Conservation (phyloP, 2,888 invertebrate species). For the Harpagoxenus sublaevis region DNA sequence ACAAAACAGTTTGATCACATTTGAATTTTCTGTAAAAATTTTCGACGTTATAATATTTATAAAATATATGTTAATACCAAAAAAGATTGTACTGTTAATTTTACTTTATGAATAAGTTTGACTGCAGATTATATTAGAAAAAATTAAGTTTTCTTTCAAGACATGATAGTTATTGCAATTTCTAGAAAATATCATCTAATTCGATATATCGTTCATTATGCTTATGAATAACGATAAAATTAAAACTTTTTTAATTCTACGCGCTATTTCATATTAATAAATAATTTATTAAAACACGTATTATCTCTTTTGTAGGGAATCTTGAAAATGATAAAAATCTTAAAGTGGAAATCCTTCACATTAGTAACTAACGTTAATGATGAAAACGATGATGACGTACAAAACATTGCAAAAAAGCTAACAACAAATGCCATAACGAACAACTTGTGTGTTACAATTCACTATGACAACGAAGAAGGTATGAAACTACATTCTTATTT, state of each 20-base stretch:
- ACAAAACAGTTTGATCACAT: not conserved
- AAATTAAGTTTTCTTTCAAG: not conserved
- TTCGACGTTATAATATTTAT: too few species aligned
- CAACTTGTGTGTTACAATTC: constrained; percentile 80
- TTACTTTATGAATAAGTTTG: not conserved
- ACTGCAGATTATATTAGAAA: not conserved
- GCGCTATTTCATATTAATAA: not conserved
- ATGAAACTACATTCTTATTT: not conserved
- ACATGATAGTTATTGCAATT: not conserved
- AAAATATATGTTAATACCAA: not conserved
- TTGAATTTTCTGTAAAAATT: not conserved
- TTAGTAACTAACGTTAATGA: constrained; percentile 77
- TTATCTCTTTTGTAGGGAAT: constrained; percentile 76
- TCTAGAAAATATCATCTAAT: not conserved
- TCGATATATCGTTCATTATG: not conserved
- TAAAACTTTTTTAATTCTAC: not conserved
- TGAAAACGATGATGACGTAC: constrained; percentile 79
- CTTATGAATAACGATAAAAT: not conserved
- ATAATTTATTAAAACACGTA: not conserved
- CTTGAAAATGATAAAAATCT: constrained; percentile 78
- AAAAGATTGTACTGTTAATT: not conserved
- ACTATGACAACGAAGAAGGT: constrained; percentile 78
- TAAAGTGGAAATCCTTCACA: constrained; percentile 84
- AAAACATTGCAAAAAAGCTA: constrained; percentile 82
- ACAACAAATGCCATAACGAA: constrained; percentile 79